Evolutionary conservation across 2,888 invertebrate genomes (phyloP), one percentile per base, ranked within the genome.

Genomic region (Matsumyia berberina): DNA sequence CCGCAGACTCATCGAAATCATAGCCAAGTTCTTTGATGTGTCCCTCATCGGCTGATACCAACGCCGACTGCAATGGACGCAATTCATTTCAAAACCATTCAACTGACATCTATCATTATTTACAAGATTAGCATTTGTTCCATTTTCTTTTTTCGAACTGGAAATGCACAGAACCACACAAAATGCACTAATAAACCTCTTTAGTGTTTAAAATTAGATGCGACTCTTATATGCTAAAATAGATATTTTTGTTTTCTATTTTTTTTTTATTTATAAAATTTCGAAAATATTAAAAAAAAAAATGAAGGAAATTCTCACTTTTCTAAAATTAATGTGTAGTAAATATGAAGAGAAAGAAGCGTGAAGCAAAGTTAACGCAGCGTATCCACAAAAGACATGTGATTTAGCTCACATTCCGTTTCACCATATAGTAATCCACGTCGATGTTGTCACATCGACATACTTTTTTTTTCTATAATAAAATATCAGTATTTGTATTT

Each of bases 271-370:
- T 66, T 66, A 51, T 51, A 66, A 66, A 19, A 19, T 44, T 17
- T 66, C 49, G 19, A 37, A 66, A 66, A 49, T 51, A 66, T 51
- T 51, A 66, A 64, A 64, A 37, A 64, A 33, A 49, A 64, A 44
- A 64, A 31, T n/a, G 15, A 44, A 46, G n/a, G 15, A 8, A 19
- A 17, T 66, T 37, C 29, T 9, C 19, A 15, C 17, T 66, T 19
- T 37, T 37, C 64, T 51, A 66, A 66, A 66, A 66, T 66, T 51
- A 66, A 66, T 66, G 19, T 51, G 35, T 49, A 66, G 51, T 66
- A 66, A 66, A 66, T 66, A 51, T 51, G 4, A 66, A 66, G 6
- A 12, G n/a, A 66, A 12, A 66, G 15, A 19, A 66, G 64, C 49
- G 11, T 66, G 64, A 66, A 49, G 24, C 49, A 66, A 66, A n/a